Base-by-base conservation (phyloP, 2,113 vertebrate genomes). In the Dendrocopos noguchii region DNA sequence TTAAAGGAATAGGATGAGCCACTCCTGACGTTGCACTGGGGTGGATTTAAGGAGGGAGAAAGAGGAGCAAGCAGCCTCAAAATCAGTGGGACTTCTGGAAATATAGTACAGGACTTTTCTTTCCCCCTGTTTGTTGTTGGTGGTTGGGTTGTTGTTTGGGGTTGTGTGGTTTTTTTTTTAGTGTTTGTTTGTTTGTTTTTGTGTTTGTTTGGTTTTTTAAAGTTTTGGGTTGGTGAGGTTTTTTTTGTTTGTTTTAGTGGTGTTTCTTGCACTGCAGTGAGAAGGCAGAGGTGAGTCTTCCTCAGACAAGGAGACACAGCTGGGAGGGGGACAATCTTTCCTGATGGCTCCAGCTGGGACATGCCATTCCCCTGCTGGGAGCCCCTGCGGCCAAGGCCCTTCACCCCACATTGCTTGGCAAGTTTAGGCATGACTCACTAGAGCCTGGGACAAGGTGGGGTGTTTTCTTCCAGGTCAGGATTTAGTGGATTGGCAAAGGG, bases 391-490 rank as follows among this genome's bases (percentile, higher is more conserved):
- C 66, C 1, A 1, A 36, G 88, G 64, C 86, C 64, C 47, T 75
- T 86, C 73, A 71, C 18, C 84, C 64, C 0, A 2, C 4, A 0
- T 27, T 2, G 67, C 82, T 39, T 0, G 9, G 91, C 91, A 91
- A 82, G 82, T 91, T 60, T 74, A 1, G 0, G 56, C 68, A 31
- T 15, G 90, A 77, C 72, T 91, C 33, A 21, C 34, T 0, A 0
- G n/a, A 70, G 88, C 75, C 71, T 20, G 59, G 88, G 87, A 89
- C 42, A 16, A 95, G 82, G 89, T 92, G 64, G 64, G 64, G 85
- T 93, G 87, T 73, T 90, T 80, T 61, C 80, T 91, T 88, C 82
- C 78, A 92, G 90, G 72, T 91, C 90, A 82, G 93, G 81, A 82
- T 76, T 89, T 87, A 82, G 78, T 94, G 78, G 84, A 72, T 95